A percentile compares a stretch with the other conserved stretches of the same genome.
These are phyloP conservation scores for Phaethon lepturus DNA, from an alignment of 2,113 vertebrate genomes.

Conservation along the genomic window DNA sequence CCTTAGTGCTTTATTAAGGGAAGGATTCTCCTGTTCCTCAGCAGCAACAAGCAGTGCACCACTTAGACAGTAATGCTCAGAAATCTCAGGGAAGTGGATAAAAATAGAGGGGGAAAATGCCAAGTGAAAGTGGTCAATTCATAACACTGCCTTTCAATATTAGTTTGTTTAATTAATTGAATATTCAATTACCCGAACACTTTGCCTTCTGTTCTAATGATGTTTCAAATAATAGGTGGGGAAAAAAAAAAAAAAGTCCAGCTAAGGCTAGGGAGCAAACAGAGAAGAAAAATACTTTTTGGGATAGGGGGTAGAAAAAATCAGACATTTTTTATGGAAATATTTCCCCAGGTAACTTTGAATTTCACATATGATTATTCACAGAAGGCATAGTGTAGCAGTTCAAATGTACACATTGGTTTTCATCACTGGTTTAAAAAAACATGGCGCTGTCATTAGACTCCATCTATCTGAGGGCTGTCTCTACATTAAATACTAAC, in stretches of 20 bases:
- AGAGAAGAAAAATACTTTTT: background rate
- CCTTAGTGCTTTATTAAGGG: conserved; percentile 6
- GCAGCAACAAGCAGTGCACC: background rate
- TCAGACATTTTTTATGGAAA: background rate
- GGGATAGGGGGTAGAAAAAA: background rate
- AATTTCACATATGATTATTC: background rate
- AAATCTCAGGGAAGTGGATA: conserved; percentile 3
- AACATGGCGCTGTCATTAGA: background rate
- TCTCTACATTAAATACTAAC: background rate
- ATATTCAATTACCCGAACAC: background rate
- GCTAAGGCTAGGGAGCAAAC: background rate
- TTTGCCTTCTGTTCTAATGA: conserved; percentile 1
- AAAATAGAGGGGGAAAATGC: background rate
- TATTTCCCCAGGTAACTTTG: background rate
- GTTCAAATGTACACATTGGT: background rate
- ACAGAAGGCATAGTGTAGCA: background rate
- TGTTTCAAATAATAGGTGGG: conserved; percentile 2
- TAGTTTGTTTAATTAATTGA: conserved; percentile 37
- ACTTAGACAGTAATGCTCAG: background rate
- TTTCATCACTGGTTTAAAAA: background rate
- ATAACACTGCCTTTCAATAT: background rate
- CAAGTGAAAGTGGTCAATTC: background rate
- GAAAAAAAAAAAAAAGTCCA: background rate
- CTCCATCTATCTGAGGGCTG: background rate
- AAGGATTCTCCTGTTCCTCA: background rate